Conservation (phyloP, 2,797 vertebrate genomes). For the Pachyuromys duprasi region DNA sequence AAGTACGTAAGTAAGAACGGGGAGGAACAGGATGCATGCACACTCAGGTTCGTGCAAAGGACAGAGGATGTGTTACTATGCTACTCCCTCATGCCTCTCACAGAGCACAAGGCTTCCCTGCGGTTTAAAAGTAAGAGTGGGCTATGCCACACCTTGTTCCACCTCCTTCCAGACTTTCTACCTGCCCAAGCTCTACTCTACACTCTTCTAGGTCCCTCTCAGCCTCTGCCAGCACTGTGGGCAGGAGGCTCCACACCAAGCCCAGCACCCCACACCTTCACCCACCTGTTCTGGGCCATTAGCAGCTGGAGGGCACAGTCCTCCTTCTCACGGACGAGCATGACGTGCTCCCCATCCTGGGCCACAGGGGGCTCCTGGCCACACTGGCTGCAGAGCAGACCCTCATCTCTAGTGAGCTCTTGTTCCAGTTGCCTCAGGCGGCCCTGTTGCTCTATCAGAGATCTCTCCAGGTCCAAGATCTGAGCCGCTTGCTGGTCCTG, state of each 20-base stretch:
- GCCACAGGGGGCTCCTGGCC: slow-evolving; percentile 84
- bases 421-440: slow-evolving; percentile 87
- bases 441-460: slow-evolving; percentile 88
- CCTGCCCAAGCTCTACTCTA: neutral
- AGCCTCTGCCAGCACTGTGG: neutral
- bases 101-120: neutral
- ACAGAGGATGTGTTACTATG: fast-evolving
- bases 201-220: neutral
- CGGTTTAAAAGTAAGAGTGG: neutral
- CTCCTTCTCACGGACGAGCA: slow-evolving; percentile 81
- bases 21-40: neutral
- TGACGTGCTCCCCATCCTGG: slow-evolving; percentile 86
- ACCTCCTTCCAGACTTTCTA: neutral
- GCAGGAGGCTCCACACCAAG: fast-evolving
- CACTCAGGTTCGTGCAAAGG: fast-evolving
- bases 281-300: slow-evolving; percentile 90
- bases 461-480: slow-evolving; percentile 86
- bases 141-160: fast-evolving
- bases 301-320: slow-evolving; percentile 87
- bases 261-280: fast-evolving
- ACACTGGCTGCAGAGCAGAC: slow-evolving; percentile 79
- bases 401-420: slow-evolving; percentile 84
- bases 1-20: neutral
- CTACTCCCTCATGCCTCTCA: fast-evolving
- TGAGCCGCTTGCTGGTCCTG: slow-evolving; percentile 84